These are phyloP conservation scores for Synanthedon andrenaeformis DNA, from an alignment of 2,888 invertebrate species.

Conservation along the genomic window DNA sequence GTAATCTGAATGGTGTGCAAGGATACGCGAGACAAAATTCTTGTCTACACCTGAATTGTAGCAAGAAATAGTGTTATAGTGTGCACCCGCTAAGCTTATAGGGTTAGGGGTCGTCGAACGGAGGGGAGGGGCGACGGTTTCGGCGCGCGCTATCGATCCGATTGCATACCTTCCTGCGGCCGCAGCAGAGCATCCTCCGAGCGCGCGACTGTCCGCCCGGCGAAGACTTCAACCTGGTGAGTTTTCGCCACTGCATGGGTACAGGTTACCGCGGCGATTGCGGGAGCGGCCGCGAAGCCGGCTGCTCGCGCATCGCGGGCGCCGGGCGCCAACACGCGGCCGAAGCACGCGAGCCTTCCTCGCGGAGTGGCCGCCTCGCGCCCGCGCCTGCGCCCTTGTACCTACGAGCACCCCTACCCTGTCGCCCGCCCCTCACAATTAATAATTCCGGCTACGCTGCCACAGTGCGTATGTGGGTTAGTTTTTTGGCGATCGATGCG, in stretches of 20 bases:
- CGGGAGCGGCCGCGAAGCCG: conserved; percentile 61
- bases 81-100: too few relatives aligned
- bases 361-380: conserved; percentile 53
- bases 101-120: conserved; percentile 55
- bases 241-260: conserved; percentile 89
- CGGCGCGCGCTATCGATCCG: conserved; percentile 66
- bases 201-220: conserved; percentile 76
- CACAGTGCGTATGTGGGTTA: conserved; percentile 71
- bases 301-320: conserved; percentile 60
- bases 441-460: conserved; percentile 70
- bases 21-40: too few relatives aligned
- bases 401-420: conserved; percentile 29
- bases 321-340: conserved; percentile 47
- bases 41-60: too few relatives aligned
- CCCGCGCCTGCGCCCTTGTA: conserved; percentile 28
- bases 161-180: conserved; percentile 88
- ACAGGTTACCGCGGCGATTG: conserved; percentile 73
- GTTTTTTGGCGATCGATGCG: conserved; percentile 70
- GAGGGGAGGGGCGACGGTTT: conserved; percentile 63
- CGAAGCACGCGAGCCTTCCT: conserved; percentile 62
- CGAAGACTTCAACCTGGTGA: conserved; percentile 82
- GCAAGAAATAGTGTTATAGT: too few relatives aligned
- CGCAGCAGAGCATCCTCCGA: conserved; percentile 95
- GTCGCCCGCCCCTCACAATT: conserved; percentile 37
- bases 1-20: too few relatives aligned